Evolutionary conservation across 1,140 invertebrate species (phyloP), one percentile per base, ranked within the genome.

Genomic region (Papilio glaucus): DNA sequence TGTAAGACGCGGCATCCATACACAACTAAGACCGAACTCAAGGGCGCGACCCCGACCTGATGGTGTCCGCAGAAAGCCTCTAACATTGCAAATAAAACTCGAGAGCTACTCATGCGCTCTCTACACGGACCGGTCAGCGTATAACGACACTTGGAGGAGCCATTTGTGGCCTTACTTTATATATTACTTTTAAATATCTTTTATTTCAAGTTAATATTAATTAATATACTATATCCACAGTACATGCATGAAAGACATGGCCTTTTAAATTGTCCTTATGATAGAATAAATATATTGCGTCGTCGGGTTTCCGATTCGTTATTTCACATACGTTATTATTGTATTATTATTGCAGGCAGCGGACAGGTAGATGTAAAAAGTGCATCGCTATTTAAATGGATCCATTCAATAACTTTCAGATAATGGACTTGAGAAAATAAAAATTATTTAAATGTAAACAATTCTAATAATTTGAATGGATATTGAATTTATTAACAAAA

Each of bases 1-100:
- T 57, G 21, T 57, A 57, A 57, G 49, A 57, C 49, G 49, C 24
- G 49, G 49, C 49, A 9, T 57, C 49, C 49, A 57, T 57, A 57
- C 21, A 3, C 24, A 57, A 57, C 10, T 24, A 57, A 18, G 49
- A 57, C 21, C 49, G 49, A 18, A 24, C 49, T 24, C 49, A 57
- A 57, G 49, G 49, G 49, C 49, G 49, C 49, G 49, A 57, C 49
- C 49, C 49, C 49, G 49, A 57, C 49, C 49, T 10, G 49, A 24
- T 24, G 49, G 49, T 57, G 49, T 24, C 10, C 49, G 49, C 49
- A 57, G 21, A 57, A 24, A 49, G 45, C 8, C 45, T 49, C 45
- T 18, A 57, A 9, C 24, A 26, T 26, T 9, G 49, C 49, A 57
- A 57, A 57, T 57, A 57, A 57, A 26, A 57, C 49, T 53, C 18